Evolutionary conservation across 2,797 vertebrate species (phyloP), one percentile per base, ranked within the genome.

Genomic region (Oryzias dopingdopingensis): DNA sequence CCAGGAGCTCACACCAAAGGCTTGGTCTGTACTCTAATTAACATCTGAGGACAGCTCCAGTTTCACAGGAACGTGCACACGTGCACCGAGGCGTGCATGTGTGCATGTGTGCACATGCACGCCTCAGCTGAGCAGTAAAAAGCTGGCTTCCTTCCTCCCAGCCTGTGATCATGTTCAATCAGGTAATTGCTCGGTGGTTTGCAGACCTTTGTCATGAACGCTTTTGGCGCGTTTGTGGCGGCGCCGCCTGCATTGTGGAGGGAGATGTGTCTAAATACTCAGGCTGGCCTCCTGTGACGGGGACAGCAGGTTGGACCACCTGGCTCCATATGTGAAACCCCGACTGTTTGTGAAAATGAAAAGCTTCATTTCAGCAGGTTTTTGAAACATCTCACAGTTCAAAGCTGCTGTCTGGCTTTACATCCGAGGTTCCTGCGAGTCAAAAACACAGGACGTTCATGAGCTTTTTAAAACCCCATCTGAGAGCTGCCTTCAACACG

Each of bases 1-100:
- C 67, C 74, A 65, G 70, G 73, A 72, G 86, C 82, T 87, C 81
- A 73, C 65, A 81, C 80, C 81, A 85, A 75, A 83, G 79, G 63
- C 70, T 72, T 55, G 58, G 78, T 70, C 75, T 66, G 54, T 37
- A 37, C 80, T 77, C 84, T 86, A 81, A 89, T 87, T 88, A 86
- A 85, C 80, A 81, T 24, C 53, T 48, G 69, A 74, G 64, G 69
- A 70, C 70, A 53, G 77, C 56, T 70, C 44, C 46, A 55, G 61
- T 51, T 56, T 62, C 65, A 37, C 23, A 52, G 10, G n/a, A 70
- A 60, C 74, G 56, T 12, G 4, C 61, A 52, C 54, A 42, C 4
- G 1, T 10, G 44, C 59, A 66, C 42, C 26, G 47, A 60, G 62
- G 57, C 6, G n/a, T n/a, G n/a, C n/a, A n/a, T n/a, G n/a, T 62